These are phyloP conservation scores for Drosophila multiciliata DNA, from an alignment of 2,888 invertebrate species.

Conservation along the genomic window DNA sequence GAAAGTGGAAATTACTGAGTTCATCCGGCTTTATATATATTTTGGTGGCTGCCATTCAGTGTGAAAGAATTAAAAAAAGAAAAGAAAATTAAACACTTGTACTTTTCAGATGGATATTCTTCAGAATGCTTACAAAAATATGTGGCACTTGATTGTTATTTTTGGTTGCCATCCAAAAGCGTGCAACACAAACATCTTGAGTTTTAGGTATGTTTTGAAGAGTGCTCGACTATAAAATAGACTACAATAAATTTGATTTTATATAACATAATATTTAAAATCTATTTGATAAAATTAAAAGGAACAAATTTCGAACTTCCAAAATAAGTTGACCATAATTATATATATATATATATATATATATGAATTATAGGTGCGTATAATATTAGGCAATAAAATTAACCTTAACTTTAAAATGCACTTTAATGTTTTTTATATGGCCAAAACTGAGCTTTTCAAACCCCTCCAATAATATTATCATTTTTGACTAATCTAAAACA, in stretches of 20 bases:
- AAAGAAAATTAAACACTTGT: slow-evolving; percentile 16
- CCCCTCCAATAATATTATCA: background rate
- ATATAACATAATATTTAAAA: background rate
- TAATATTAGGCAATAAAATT: background rate
- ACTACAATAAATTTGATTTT: background rate
- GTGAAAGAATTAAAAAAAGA: slow-evolving; percentile 28
- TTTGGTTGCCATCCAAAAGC: background rate
- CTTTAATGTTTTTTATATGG: background rate
- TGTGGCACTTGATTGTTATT: slow-evolving; percentile 17
- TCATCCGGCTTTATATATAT: slow-evolving; percentile 26
- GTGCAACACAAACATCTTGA: background rate
- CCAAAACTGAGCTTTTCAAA: background rate
- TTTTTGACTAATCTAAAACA: background rate
- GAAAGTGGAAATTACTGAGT: slow-evolving; percentile 20
- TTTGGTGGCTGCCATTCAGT: slow-evolving; percentile 11
- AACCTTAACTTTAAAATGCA: background rate
- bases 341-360: background rate
- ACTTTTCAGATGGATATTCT: slow-evolving; percentile 2
- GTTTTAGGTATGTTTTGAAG: background rate
- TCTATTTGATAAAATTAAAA: background rate
- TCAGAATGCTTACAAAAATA: background rate
- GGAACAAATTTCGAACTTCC: background rate
- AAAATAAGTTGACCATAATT: background rate
- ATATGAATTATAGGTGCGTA: background rate
- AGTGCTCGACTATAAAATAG: background rate